These are phyloP conservation scores for Malurus leucopterus DNA, from an alignment of 2,797 vertebrate genomes.

Conservation along the genomic window DNA sequence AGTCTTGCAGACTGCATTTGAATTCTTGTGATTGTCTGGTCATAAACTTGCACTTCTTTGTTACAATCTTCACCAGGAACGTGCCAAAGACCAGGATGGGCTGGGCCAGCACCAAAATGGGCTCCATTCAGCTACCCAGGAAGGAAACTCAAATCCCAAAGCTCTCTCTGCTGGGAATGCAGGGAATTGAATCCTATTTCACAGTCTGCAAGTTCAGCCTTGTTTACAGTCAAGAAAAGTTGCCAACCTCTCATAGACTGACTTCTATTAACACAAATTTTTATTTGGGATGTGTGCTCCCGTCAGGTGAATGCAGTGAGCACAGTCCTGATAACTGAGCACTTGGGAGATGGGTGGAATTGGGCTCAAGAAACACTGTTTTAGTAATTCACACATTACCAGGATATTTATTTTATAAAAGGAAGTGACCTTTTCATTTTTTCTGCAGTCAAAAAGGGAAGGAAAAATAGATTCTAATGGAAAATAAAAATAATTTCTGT, in stretches of 20 bases:
- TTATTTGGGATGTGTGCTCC: background rate
- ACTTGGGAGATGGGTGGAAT: background rate
- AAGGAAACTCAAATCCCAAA: background rate
- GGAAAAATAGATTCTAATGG: background rate
- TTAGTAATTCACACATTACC: background rate
- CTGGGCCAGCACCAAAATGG: background rate
- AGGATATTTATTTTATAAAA: background rate
- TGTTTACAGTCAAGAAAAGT: background rate
- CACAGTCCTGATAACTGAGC: background rate
- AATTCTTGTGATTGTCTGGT: background rate
- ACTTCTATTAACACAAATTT: background rate
- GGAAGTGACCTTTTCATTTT: background rate
- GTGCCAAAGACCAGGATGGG: background rate
- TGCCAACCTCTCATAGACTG: background rate
- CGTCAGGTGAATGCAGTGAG: background rate
- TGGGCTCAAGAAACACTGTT: background rate
- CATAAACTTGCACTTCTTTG: background rate
- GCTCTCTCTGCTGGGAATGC: background rate
- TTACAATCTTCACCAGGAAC: background rate
- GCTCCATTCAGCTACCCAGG: background rate
- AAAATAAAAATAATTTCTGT: background rate
- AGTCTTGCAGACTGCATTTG: background rate
- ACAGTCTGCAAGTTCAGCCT: background rate
- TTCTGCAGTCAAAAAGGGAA: background rate
- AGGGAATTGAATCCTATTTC: background rate